Percentiles rank a stretch among this genome's conserved stretches.
Conservation (phyloP, 2,797 vertebrate species). For the Molothrus ater region DNA sequence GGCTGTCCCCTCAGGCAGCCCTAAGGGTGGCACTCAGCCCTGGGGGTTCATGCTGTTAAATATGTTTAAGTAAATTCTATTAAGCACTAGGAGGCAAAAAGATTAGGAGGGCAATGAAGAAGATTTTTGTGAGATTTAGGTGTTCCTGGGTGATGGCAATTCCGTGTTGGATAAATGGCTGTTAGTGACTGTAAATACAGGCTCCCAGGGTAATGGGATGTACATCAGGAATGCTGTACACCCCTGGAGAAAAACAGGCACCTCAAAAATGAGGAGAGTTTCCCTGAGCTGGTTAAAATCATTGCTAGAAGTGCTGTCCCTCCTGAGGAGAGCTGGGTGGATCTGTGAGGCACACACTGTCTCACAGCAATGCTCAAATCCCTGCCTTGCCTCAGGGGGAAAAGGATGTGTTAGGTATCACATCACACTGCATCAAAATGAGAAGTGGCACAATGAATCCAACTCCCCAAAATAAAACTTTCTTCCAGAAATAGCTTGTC, state of each 20-base stretch:
- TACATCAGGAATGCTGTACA: not conserved
- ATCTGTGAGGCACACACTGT: not conserved
- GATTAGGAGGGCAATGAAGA: not conserved
- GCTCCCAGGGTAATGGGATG: not conserved
- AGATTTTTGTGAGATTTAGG: conserved; percentile 28
- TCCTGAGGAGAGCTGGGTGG: not conserved
- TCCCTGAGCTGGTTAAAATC: not conserved
- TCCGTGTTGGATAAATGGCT: not conserved
- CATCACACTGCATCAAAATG: not conserved
- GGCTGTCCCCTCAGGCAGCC: not conserved
- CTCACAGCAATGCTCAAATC: not conserved
- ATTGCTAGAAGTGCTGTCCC: not conserved
- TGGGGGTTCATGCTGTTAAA: not conserved
- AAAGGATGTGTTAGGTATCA: not conserved
- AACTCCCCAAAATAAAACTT: conserved; percentile 27
- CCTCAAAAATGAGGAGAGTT: not conserved
- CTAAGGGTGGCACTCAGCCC: not conserved
- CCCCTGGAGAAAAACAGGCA: not conserved
- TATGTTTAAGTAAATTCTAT: not conserved
- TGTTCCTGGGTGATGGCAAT: not conserved
- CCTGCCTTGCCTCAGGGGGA: not conserved
- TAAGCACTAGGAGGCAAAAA: not conserved
- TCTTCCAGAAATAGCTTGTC: conserved; percentile 21
- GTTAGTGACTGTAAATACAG: conserved; percentile 20
- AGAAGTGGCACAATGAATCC: not conserved